A percentile compares a stretch with the other conserved stretches of the same genome.
phyloP scores from a whole-genome alignment of 2,113 vertebrate genomes.

The Hystrix cristata region DNA sequence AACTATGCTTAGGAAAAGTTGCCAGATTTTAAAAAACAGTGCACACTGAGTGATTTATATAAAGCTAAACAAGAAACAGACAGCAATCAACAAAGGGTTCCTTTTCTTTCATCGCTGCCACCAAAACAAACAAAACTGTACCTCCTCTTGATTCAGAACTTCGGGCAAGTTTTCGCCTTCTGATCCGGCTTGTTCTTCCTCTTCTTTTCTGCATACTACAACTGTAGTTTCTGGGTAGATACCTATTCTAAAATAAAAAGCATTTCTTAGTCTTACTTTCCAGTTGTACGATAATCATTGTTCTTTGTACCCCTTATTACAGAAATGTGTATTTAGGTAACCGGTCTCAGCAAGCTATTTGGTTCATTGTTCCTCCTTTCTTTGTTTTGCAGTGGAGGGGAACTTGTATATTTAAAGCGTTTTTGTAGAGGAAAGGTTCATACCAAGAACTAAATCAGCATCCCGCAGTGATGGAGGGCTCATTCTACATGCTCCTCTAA shows the following conservation, averaged over 20 bases:
- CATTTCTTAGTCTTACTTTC: background rate
- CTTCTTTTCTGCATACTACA: conserved; percentile 84
- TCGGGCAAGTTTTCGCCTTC: conserved; percentile 80
- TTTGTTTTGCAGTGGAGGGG: background rate
- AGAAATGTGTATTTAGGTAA: background rate
- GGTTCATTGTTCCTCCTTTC: background rate
- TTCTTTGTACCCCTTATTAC: background rate
- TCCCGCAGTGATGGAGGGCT: background rate
- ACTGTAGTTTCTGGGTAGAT: background rate
- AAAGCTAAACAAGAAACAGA: background rate
- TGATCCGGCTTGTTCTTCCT: conserved; percentile 87
- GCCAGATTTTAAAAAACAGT: background rate
- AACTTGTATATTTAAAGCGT: background rate
- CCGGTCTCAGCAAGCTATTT: background rate
- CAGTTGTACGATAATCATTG: background rate
- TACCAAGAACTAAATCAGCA: background rate
- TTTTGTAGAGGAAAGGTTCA: background rate
- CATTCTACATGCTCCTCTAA: background rate
- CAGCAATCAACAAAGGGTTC: background rate
- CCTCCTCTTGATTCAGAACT: conserved; percentile 80
- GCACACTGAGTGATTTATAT: background rate
- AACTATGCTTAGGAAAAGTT: background rate
- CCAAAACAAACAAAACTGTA: conserved; percentile 61
- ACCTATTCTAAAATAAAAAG: background rate
- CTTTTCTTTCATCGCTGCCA: background rate